These are phyloP conservation scores for Sinodicranocentrus sp. DNA, from an alignment of 2,888 invertebrate genomes.

Conservation along the genomic window DNA sequence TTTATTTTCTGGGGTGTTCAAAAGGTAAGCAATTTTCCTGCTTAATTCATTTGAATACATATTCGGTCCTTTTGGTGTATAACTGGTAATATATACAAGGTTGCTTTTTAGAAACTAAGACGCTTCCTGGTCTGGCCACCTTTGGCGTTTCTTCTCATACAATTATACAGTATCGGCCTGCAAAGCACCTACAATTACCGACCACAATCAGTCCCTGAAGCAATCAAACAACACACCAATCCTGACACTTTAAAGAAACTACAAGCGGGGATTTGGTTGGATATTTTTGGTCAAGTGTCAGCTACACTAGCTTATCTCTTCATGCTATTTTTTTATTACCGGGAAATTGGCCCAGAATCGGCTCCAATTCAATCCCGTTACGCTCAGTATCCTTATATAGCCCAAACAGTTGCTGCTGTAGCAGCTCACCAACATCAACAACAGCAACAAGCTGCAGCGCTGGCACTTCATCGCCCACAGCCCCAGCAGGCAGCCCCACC, in stretches of 20 bases:
- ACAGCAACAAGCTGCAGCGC: conserved; percentile 49
- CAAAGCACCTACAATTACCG: conserved; percentile 57
- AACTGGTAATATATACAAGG: too few relatives aligned
- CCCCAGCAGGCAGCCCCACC: conserved; percentile 50
- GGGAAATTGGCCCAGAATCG: conserved; percentile 68
- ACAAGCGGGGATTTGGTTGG: conserved; percentile 48
- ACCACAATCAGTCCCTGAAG: conserved; percentile 57
- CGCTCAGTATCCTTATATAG: conserved; percentile 57
- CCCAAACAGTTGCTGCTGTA: conserved; percentile 48
- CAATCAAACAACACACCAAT: conserved; percentile 42
- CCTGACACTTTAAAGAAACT: conserved; percentile 36
- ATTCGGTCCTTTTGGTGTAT: too few relatives aligned
- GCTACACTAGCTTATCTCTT: conserved; percentile 57
- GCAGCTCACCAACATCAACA: conserved; percentile 53
- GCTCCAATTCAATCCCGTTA: conserved; percentile 68
- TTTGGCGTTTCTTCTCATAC: conserved; percentile 62
- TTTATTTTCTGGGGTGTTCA: conserved; percentile 72
- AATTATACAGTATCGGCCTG: conserved; percentile 62
- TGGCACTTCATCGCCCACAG: conserved; percentile 36
- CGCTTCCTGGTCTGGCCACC: conserved; percentile 68
- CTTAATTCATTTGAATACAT: too few relatives aligned
- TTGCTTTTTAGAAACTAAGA: conserved; percentile 64
- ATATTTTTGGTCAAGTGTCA: conserved; percentile 38
- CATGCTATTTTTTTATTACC: conserved; percentile 70
- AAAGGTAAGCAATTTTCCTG: too few relatives aligned